A percentile compares a stretch with the other conserved stretches of the same genome.
phyloP scores from a whole-genome alignment of 2,888 invertebrate species.

The Tachina lurida region DNA sequence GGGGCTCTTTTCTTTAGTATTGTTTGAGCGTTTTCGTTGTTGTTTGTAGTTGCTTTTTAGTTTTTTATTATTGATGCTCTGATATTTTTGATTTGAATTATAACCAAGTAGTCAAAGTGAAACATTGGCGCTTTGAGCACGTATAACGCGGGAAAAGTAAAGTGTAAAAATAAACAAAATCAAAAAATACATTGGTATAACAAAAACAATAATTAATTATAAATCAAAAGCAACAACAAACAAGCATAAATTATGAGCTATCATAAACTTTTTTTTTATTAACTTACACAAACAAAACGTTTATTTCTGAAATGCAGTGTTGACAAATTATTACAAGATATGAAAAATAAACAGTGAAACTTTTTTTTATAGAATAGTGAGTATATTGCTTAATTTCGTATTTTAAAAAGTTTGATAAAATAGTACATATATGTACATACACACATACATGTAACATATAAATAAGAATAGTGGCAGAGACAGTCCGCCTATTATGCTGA shows the following conservation, averaged over 20 bases:
- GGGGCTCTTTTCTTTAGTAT: slow-evolving; percentile 41
- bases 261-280: not conserved
- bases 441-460: no score
- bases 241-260: slow-evolving; percentile 13
- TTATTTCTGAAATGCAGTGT: slow-evolving; percentile 6
- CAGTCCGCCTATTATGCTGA: slow-evolving; percentile 65
- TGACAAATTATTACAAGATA: slow-evolving; percentile 41
- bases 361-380: slow-evolving; percentile 18
- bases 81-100: slow-evolving; percentile 83
- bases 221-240: slow-evolving; percentile 42
- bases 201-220: slow-evolving; percentile 41
- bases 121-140: slow-evolving; percentile 84
- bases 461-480: slow-evolving; percentile 6
- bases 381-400: slow-evolving; percentile 24
- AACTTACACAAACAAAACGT: not conserved
- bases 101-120: slow-evolving; percentile 83
- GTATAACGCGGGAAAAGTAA: slow-evolving; percentile 81
- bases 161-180: slow-evolving; percentile 49
- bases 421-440: no score
- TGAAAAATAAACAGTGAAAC: slow-evolving; percentile 37
- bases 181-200: slow-evolving; percentile 37
- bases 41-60: slow-evolving; percentile 64
- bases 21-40: slow-evolving; percentile 53
- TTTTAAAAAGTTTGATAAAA: not conserved
- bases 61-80: slow-evolving; percentile 82